Conservation (phyloP, 2,113 vertebrate species). For the Pomatostomus ruficeps region DNA sequence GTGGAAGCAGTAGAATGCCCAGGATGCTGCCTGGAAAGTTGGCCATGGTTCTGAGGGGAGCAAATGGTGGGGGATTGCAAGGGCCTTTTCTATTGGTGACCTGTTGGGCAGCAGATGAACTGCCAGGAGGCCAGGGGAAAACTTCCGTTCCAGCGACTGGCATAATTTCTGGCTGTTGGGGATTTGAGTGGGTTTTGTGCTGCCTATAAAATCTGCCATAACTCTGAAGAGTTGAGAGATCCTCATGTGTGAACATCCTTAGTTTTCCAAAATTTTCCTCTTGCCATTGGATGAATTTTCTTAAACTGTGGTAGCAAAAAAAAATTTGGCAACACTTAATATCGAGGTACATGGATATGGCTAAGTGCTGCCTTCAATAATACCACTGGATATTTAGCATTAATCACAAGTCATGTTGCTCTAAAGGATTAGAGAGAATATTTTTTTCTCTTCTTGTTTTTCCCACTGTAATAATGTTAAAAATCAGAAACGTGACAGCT, state of each 20-base stretch:
- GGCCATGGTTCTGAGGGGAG: accelerated
- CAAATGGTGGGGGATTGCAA: not conserved
- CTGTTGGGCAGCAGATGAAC: not conserved
- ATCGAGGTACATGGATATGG: not conserved
- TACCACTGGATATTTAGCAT: not conserved
- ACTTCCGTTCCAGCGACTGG: not conserved
- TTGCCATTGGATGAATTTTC: not conserved
- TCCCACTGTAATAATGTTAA: not conserved
- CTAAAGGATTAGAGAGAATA: not conserved
- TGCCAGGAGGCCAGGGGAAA: not conserved
- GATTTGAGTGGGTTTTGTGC: not conserved
- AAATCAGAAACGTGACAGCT: not conserved
- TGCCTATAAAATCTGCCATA: not conserved
- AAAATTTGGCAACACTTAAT: not conserved
- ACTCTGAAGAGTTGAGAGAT: not conserved
- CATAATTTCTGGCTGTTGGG: not conserved
- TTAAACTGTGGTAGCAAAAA: not conserved
- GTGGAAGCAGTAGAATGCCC: not conserved
- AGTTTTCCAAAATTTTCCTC: not conserved
- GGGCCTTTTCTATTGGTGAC: not conserved
- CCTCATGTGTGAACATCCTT: not conserved
- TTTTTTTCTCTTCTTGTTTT: not conserved
- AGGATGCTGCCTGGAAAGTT: not conserved
- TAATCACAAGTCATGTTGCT: not conserved
- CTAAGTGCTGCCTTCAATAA: not conserved